phyloP scores from a whole-genome alignment of 1,140 invertebrate genomes.

The Sycophila sp. region DNA sequence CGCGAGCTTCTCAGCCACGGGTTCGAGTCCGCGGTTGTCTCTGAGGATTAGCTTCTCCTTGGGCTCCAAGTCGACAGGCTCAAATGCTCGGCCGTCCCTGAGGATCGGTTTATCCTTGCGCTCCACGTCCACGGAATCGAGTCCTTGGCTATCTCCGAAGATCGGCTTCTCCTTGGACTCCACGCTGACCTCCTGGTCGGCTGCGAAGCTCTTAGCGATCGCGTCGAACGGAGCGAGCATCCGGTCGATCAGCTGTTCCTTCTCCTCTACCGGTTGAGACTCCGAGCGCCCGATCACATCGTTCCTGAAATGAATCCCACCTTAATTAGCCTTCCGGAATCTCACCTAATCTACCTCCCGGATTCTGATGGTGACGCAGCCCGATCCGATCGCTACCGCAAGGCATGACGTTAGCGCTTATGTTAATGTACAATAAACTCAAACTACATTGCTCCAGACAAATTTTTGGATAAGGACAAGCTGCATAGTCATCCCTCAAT shows the following conservation, averaged over 20 bases:
- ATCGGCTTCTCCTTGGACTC: slow-evolving; percentile 34
- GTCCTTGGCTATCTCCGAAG: slow-evolving; percentile 5
- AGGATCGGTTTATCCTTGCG: too few relatives aligned
- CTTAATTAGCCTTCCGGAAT: too few relatives aligned
- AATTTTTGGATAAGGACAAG: too few relatives aligned
- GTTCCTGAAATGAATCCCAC: slow-evolving; percentile 56
- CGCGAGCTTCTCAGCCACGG: slow-evolving; percentile 30
- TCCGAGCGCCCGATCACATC: slow-evolving; percentile 52
- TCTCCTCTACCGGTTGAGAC: slow-evolving; percentile 43
- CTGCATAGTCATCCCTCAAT: too few relatives aligned
- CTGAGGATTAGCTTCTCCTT: slow-evolving; percentile 27
- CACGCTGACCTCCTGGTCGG: slow-evolving; percentile 46
- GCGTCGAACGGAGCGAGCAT: slow-evolving; percentile 52
- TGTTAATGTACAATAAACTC: too few relatives aligned
- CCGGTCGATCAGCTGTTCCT: slow-evolving; percentile 45
- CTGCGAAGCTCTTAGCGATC: slow-evolving; percentile 55
- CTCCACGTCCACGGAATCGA: slow-evolving; percentile 42
- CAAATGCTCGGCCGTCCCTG: slow-evolving; percentile 19
- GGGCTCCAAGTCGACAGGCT: slow-evolving; percentile 43
- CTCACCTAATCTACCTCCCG: too few relatives aligned
- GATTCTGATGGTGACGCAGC: too few relatives aligned
- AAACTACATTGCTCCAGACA: too few relatives aligned
- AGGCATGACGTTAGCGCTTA: too few relatives aligned
- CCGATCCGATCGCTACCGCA: too few relatives aligned
- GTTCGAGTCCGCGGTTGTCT: slow-evolving; percentile 35